Evolutionary conservation across 2,888 invertebrate genomes (phyloP).

Genomic region (Meiosimyza decipiens): DNA sequence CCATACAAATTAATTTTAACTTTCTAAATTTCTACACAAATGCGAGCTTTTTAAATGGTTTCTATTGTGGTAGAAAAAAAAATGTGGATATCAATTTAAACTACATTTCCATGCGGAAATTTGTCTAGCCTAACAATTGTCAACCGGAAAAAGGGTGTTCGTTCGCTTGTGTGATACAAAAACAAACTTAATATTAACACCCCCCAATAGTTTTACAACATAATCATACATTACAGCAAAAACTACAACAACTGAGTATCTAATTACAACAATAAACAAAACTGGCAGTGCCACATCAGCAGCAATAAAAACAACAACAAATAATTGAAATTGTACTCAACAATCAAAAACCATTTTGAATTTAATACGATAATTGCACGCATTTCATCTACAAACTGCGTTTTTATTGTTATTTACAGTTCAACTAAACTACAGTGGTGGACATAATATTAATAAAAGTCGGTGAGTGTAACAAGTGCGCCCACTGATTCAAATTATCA

Average conservation of each 20-base stretch:
- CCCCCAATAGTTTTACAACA: neutral
- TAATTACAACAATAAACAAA: slow-evolving; percentile 20
- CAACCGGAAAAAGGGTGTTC: slow-evolving; percentile 13
- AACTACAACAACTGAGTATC: slow-evolving; percentile 21
- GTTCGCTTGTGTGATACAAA: neutral
- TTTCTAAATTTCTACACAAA: too few species aligned
- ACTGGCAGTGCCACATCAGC: slow-evolving; percentile 29
- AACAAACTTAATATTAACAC: neutral
- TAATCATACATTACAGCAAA: slow-evolving; percentile 7
- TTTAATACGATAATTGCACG: slow-evolving; percentile 60
- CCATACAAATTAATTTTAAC: too few species aligned
- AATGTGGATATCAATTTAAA: neutral
- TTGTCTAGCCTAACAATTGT: slow-evolving; percentile 21
- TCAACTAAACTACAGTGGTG: neutral
- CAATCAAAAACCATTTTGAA: slow-evolving; percentile 56
- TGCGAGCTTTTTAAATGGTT: neutral
- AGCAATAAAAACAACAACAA: neutral
- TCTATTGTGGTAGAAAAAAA: neutral
- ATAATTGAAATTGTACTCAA: slow-evolving; percentile 48
- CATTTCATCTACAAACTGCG: slow-evolving; percentile 53
- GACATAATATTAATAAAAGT: too few species aligned
- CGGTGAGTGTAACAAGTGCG: slow-evolving; percentile 4
- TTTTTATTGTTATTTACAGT: neutral
- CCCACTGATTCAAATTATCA: slow-evolving; percentile 10
- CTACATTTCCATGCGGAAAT: slow-evolving; percentile 21